Percentiles rank a stretch among this genome's conserved stretches.
Evolutionary conservation across 2,797 vertebrate genomes (phyloP).

Genomic region (Dicrostonyx torquatus): DNA sequence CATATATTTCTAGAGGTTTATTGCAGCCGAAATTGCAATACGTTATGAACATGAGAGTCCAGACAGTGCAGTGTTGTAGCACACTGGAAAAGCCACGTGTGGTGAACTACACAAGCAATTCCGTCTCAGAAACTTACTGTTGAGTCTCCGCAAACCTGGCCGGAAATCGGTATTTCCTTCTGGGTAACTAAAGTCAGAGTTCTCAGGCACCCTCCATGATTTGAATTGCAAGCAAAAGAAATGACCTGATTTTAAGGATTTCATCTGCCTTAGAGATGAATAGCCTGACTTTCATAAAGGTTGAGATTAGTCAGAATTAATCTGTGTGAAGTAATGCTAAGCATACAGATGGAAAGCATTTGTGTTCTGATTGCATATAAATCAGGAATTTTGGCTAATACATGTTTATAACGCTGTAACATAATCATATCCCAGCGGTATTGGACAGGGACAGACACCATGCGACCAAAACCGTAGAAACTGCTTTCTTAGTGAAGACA

Average conservation of each 20-base stretch:
- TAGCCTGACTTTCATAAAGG: conserved; percentile 50
- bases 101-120: not conserved
- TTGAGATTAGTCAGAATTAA: conserved; percentile 63
- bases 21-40: not conserved
- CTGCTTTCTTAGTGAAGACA: not conserved
- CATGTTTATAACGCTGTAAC: conserved; percentile 66
- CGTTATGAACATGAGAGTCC: not conserved
- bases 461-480: conserved; percentile 22
- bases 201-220: conserved; percentile 1
- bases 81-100: not conserved
- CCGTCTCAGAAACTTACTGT: not conserved
- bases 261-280: conserved; percentile 46
- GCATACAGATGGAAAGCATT: conserved; percentile 71
- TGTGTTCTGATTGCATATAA: conserved; percentile 67
- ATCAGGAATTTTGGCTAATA: conserved; percentile 69
- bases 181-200: not conserved
- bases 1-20: not conserved
- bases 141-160: not conserved
- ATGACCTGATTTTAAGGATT: not conserved
- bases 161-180: not conserved
- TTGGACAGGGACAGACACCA: conserved; percentile 67
- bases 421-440: conserved; percentile 65
- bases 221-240: not conserved
- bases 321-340: conserved; percentile 56
- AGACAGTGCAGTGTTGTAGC: not conserved